phyloP scores from a whole-genome alignment of 2,113 vertebrate species.

The Ictalurus furcatus region DNA sequence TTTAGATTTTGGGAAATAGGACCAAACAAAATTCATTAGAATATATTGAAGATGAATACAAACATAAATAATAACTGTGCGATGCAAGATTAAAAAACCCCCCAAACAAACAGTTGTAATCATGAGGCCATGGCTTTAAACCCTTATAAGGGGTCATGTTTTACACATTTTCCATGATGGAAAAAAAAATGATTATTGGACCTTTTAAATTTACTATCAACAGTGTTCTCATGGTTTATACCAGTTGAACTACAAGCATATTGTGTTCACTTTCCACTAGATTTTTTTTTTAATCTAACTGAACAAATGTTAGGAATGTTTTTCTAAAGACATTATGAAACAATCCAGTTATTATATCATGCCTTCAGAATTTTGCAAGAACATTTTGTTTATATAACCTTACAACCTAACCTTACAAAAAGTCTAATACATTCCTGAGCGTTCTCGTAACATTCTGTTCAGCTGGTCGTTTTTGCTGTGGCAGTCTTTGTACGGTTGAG shows the following conservation, averaged over 20 bases:
- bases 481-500: background rate
- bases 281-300: background rate
- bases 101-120: too few relatives aligned
- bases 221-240: background rate
- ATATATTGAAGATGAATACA: background rate
- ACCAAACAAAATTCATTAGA: background rate
- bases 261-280: background rate
- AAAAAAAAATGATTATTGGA: background rate
- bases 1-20: background rate
- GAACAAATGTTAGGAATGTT: background rate
- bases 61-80: too few relatives aligned
- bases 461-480: too few relatives aligned
- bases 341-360: too few relatives aligned
- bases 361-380: background rate
- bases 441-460: background rate
- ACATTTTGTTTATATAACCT: background rate
- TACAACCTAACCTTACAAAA: background rate
- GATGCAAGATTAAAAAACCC: too few relatives aligned
- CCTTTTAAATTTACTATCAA: background rate
- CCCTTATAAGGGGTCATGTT: background rate
- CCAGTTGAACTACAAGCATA: background rate
- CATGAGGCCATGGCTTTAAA: background rate
- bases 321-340: background rate
- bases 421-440: background rate
- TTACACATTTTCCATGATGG: background rate